A percentile compares a stretch with the other conserved stretches of the same genome.
Conservation (phyloP, 2,113 vertebrate genomes). For the Balaeniceps rex region DNA sequence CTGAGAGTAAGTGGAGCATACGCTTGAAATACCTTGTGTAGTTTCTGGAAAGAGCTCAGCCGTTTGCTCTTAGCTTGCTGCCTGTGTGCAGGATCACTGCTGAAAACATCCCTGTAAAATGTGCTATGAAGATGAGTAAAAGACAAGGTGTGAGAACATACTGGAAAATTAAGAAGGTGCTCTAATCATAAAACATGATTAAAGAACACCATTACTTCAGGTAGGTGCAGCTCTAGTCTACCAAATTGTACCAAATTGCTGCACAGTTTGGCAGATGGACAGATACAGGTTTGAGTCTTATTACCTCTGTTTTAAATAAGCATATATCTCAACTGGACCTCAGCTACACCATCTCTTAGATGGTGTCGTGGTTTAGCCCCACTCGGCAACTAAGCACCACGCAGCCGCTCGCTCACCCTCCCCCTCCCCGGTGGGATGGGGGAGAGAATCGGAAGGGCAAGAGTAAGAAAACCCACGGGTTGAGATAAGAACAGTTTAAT, state of each 20-base stretch:
- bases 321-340: not conserved
- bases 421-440: too few species aligned
- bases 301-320: not conserved
- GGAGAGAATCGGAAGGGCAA: too few species aligned
- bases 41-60: slow-evolving; percentile 40
- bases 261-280: not conserved
- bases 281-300: not conserved
- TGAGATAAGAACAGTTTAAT: too few species aligned
- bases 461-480: too few species aligned
- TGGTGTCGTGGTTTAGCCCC: too few species aligned
- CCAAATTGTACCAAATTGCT: not conserved
- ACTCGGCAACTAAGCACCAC: too few species aligned
- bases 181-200: not conserved
- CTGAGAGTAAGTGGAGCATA: slow-evolving; percentile 9
- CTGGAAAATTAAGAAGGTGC: not conserved
- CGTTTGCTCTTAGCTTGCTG: slow-evolving; percentile 62
- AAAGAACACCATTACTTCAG: not conserved
- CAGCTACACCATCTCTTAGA: not conserved
- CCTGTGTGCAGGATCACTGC: slow-evolving; percentile 27
- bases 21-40: slow-evolving; percentile 45
- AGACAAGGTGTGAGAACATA: not conserved
- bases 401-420: too few species aligned
- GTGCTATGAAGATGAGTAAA: slow-evolving; percentile 6
- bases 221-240: not conserved
- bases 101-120: slow-evolving; percentile 62